phyloP scores from a whole-genome alignment of 2,888 invertebrate species.

The Saturnia pavonia region DNA sequence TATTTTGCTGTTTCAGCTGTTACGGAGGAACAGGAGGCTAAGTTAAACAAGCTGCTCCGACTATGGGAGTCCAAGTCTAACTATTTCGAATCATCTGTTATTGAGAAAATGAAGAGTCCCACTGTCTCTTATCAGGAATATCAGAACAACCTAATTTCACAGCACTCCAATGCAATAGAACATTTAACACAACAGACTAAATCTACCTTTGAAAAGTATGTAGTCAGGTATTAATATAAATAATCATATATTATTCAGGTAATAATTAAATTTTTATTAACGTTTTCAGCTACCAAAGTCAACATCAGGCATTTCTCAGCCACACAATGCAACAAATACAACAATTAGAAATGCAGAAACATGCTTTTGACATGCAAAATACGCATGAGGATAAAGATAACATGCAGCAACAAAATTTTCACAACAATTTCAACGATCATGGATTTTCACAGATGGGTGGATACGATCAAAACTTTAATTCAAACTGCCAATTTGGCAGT shows the following conservation, averaged over 20 bases:
- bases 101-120: conserved; percentile 94
- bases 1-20: conserved; percentile 84
- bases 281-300: conserved; percentile 88
- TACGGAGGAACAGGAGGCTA: conserved; percentile 93
- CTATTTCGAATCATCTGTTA: conserved; percentile 91
- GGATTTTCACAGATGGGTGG: conserved; percentile 55
- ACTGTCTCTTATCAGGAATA: conserved; percentile 94
- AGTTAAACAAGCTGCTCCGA: conserved; percentile 95
- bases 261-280: neutral
- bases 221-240: conserved; percentile 22
- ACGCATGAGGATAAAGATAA: conserved; percentile 60
- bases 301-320: conserved; percentile 96
- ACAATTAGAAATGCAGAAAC: conserved; percentile 90
- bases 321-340: conserved; percentile 95
- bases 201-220: conserved; percentile 89
- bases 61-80: conserved; percentile 98
- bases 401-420: conserved; percentile 56
- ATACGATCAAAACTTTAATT: conserved; percentile 62
- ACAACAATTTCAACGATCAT: conserved; percentile 64
- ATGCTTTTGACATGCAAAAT: conserved; percentile 82
- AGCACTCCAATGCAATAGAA: conserved; percentile 89
- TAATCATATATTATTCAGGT: neutral
- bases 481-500: conserved; percentile 65
- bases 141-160: conserved; percentile 91
- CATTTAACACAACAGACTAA: conserved; percentile 91